Conservation (phyloP, 2,888 invertebrate genomes). For the Melipona beecheii region DNA sequence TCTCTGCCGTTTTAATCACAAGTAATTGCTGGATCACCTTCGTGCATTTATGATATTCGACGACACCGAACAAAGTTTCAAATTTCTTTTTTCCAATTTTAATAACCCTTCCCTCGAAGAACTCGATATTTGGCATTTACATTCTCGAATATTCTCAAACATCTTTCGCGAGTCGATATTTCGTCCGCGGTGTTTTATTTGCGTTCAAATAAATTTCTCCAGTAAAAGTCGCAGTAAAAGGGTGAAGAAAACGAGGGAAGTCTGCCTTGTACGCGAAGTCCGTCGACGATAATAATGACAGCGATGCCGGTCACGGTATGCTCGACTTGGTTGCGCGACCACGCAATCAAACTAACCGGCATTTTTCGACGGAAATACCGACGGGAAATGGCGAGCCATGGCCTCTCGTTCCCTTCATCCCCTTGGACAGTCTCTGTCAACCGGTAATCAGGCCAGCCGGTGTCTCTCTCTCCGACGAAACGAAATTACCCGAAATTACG, state of each 20-base stretch:
- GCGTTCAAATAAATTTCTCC: too few species aligned
- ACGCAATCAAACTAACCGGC: slow-evolving; percentile 43
- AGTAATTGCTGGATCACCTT: too few species aligned
- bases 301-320: slow-evolving; percentile 51
- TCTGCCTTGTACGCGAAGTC: slow-evolving; percentile 12
- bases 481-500: slow-evolving; percentile 46
- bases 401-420: neutral
- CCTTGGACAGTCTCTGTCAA: slow-evolving; percentile 16
- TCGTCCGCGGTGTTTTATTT: too few species aligned
- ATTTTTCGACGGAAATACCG: slow-evolving; percentile 46
- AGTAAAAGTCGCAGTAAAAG: too few species aligned
- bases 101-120: too few species aligned
- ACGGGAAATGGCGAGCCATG: neutral
- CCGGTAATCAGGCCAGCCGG: slow-evolving; percentile 36
- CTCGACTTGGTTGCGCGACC: slow-evolving; percentile 27
- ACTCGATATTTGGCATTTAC: too few species aligned
- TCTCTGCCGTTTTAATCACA: too few species aligned
- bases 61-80: too few species aligned
- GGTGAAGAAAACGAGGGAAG: neutral
- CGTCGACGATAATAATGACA: slow-evolving; percentile 50
- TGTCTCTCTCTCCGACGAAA: slow-evolving; percentile 38
- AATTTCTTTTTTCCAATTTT: too few species aligned
- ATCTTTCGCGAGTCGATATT: too few species aligned
- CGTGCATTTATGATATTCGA: too few species aligned
- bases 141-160: too few species aligned